A percentile compares a stretch with the other conserved stretches of the same genome.
These are phyloP conservation scores for Calephelis nemesis DNA, from an alignment of 1,140 invertebrate species.

Conservation along the genomic window DNA sequence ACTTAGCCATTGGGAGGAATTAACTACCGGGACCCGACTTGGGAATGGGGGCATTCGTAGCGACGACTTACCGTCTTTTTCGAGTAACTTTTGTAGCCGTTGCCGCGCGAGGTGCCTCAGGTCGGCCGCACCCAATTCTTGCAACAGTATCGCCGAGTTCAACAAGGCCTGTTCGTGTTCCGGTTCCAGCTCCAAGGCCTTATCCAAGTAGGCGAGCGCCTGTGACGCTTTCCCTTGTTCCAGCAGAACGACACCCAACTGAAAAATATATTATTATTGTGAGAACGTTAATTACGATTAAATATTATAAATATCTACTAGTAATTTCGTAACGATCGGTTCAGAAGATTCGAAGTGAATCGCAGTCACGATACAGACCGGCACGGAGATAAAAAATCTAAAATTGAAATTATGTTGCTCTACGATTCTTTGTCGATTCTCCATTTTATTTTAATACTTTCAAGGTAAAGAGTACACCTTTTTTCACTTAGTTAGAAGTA, in stretches of 20 bases:
- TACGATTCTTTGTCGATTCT: no score
- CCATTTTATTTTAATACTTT: no score
- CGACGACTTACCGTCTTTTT: slow-evolving; percentile 81
- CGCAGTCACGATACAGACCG: no score
- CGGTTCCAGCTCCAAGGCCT: slow-evolving; percentile 94
- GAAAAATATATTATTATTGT: slow-evolving; percentile 25
- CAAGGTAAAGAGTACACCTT: no score
- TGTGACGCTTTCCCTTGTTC: slow-evolving; percentile 95
- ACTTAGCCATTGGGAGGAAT: not conserved
- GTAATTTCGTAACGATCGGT: no score
- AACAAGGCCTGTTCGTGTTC: slow-evolving; percentile 96
- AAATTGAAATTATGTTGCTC: no score
- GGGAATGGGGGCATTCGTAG: no score
- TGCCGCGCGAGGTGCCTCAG: slow-evolving; percentile 88
- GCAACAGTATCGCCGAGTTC: slow-evolving; percentile 96
- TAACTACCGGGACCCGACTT: no score
- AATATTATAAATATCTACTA: not conserved
- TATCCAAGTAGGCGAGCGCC: slow-evolving; percentile 94
- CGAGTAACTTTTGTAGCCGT: slow-evolving; percentile 88
- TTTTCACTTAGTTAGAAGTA: no score
- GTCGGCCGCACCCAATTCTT: slow-evolving; percentile 90
- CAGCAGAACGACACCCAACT: slow-evolving; percentile 95
- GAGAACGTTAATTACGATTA: not conserved
- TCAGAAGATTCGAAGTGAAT: no score
- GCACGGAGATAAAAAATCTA: no score